A percentile compares a stretch with the other conserved stretches of the same genome.
phyloP scores from a whole-genome alignment of 2,797 vertebrate species.

The Acanthiza pusilla region DNA sequence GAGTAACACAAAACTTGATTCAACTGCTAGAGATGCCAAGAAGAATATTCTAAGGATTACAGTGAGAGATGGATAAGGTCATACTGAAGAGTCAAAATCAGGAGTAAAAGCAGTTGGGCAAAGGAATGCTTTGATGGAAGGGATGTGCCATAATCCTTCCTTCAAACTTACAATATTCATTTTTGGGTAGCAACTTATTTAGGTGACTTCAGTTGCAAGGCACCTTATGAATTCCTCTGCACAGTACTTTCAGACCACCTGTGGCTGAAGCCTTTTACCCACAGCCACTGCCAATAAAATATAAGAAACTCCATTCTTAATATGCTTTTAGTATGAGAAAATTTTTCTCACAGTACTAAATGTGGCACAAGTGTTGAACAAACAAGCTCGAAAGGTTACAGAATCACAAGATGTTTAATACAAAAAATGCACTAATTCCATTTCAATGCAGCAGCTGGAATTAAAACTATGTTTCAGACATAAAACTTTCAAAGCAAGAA shows the following conservation, averaged over 20 bases:
- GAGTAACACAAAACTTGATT: background rate
- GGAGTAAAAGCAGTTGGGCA: background rate
- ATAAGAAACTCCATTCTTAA: background rate
- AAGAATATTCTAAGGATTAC: slow-evolving; percentile 5
- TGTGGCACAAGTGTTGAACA: background rate
- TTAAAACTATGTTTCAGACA: background rate
- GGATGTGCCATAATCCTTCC: background rate
- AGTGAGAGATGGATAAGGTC: background rate
- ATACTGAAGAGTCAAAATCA: slow-evolving; percentile 10
- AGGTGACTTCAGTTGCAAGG: background rate
- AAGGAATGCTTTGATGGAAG: slow-evolving; percentile 9
- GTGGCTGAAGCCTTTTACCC: background rate
- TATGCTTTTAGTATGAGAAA: background rate
- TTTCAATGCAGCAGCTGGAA: background rate
- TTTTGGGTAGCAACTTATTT: background rate
- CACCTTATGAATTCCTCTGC: background rate
- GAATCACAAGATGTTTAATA: background rate
- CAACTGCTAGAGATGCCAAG: background rate
- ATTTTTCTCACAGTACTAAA: background rate
- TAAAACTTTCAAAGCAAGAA: background rate
- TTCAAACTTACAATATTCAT: background rate
- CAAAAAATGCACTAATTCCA: background rate
- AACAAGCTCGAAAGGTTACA: background rate
- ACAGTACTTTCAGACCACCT: background rate
- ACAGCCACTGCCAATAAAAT: background rate